Conservation (phyloP, 2,113 vertebrate species). For the Gallinago undulata region DNA sequence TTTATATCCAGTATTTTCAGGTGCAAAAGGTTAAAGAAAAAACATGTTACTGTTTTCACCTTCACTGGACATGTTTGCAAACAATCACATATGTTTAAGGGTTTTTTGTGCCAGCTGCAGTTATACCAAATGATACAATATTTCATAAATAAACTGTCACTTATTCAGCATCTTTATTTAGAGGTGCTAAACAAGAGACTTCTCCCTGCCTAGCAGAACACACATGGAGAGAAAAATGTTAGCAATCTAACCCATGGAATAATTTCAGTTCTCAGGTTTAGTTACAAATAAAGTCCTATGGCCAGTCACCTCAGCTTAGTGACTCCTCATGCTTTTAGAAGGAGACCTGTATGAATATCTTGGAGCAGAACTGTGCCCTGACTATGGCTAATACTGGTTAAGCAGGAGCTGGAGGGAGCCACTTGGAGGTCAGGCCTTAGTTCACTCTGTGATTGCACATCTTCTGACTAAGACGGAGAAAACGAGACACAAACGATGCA, state of each 20-base stretch:
- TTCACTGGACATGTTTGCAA: conserved; percentile 55
- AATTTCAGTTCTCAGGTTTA: neutral
- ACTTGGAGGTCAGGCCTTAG: neutral
- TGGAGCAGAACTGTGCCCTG: neutral
- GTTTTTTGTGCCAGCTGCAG: conserved; percentile 56
- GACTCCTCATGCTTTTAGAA: neutral
- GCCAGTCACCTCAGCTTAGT: neutral
- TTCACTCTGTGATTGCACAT: neutral
- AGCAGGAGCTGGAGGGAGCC: neutral
- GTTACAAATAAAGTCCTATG: neutral
- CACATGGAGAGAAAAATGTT: conserved; percentile 7
- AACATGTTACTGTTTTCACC: conserved; percentile 43
- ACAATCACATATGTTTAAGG: conserved; percentile 56
- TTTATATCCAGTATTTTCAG: conserved; percentile 2
- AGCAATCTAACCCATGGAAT: conserved; percentile 1
- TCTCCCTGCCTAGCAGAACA: neutral
- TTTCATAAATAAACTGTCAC: conserved; percentile 61
- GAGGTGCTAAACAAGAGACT: conserved; percentile 49
- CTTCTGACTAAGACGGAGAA: neutral
- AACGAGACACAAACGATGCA: neutral
- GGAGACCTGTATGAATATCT: neutral
- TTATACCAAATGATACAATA: conserved; percentile 30
- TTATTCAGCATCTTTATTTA: conserved; percentile 65
- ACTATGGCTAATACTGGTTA: neutral
- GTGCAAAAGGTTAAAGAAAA: conserved; percentile 36